phyloP scores from a whole-genome alignment of 2,888 invertebrate genomes.

The Tholera decimalis region DNA sequence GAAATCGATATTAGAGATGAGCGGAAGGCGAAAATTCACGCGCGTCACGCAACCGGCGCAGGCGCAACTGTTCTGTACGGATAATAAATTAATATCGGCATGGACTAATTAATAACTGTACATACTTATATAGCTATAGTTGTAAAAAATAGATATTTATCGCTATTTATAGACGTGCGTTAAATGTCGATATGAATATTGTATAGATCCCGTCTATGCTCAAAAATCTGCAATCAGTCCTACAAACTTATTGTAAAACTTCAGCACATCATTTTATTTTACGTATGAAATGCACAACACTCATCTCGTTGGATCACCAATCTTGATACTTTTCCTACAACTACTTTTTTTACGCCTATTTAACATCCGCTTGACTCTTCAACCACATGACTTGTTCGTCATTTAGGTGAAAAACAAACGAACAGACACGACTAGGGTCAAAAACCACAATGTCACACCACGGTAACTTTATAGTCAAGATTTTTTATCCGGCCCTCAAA shows the following conservation, averaged over 20 bases:
- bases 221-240: no score
- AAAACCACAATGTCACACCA: slow-evolving; percentile 61
- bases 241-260: neutral
- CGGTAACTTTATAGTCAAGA: slow-evolving; percentile 39
- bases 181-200: no score
- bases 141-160: slow-evolving; percentile 17
- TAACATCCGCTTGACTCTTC: slow-evolving; percentile 3
- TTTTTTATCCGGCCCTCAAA: slow-evolving; percentile 45
- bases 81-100: slow-evolving; percentile 37
- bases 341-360: slow-evolving; percentile 20
- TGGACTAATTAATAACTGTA: slow-evolving; percentile 25
- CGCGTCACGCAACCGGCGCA: slow-evolving; percentile 75
- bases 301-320: neutral
- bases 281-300: neutral
- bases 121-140: slow-evolving; percentile 1
- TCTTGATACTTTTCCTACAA: slow-evolving; percentile 25
- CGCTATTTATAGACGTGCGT: slow-evolving; percentile 6
- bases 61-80: slow-evolving; percentile 50
- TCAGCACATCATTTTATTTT: neutral
- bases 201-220: no score
- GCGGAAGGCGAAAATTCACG: slow-evolving; percentile 81
- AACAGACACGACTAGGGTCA: slow-evolving; percentile 46
- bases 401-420: slow-evolving; percentile 47
- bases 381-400: slow-evolving; percentile 42
- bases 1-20: slow-evolving; percentile 81